Percentiles rank a stretch among this genome's conserved stretches.
phyloP scores from a whole-genome alignment of 2,888 invertebrate genomes.

The Idaea biselata region DNA sequence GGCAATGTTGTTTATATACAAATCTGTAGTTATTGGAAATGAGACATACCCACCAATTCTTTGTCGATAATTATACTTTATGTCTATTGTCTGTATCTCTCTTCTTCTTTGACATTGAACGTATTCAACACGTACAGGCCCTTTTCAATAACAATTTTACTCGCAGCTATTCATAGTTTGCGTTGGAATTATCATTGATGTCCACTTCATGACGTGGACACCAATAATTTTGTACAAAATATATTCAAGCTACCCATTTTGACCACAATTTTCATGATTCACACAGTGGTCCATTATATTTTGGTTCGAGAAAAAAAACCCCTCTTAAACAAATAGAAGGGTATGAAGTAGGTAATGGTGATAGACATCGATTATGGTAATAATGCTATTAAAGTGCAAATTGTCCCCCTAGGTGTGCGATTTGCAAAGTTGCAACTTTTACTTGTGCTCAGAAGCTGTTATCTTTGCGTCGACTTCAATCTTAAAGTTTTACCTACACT shows the following conservation, averaged over 20 bases:
- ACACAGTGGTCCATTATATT: not conserved
- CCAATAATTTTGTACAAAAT: no score
- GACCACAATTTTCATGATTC: not conserved
- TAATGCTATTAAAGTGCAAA: conserved; percentile 69
- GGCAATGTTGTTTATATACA: no score
- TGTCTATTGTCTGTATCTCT: no score
- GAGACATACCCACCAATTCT: no score
- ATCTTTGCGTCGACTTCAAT: conserved; percentile 18
- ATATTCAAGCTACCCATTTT: not conserved
- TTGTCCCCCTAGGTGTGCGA: conserved; percentile 41
- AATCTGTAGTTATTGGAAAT: no score
- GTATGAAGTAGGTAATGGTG: conserved; percentile 17
- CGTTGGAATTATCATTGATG: no score
- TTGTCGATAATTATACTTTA: no score
- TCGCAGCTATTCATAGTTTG: no score
- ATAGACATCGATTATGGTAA: conserved; percentile 66
- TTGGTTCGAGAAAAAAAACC: not conserved
- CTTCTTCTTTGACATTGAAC: no score
- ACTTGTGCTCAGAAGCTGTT: conserved; percentile 12
- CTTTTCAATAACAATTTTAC: no score
- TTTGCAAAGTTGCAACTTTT: conserved; percentile 40
- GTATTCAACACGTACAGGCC: no score
- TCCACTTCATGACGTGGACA: no score
- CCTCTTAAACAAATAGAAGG: not conserved
- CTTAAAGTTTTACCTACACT: not conserved